Percentiles rank a stretch among this genome's conserved stretches.
Conservation (phyloP, 2,797 vertebrate genomes). For the Protosalanx chinensis region DNA sequence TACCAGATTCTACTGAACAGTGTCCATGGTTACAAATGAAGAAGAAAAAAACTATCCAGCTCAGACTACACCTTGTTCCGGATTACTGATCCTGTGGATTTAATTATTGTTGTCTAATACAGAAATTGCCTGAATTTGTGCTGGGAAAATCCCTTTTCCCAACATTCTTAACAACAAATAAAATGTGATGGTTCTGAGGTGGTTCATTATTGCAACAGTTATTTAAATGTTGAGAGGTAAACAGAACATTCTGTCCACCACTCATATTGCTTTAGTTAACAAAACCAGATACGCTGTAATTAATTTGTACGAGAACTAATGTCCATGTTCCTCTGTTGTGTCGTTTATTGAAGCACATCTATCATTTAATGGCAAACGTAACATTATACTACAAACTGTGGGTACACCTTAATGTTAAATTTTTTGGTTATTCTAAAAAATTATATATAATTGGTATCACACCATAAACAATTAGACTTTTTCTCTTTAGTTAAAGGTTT, state of each 20-base stretch:
- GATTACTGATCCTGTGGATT: not conserved
- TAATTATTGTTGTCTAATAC: not conserved
- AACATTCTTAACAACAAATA: not conserved
- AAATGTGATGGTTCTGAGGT: slow-evolving; percentile 1
- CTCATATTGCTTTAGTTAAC: slow-evolving; percentile 14
- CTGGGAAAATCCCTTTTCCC: not conserved
- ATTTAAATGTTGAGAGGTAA: slow-evolving; percentile 14
- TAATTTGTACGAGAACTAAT: not conserved
- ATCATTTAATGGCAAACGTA: not conserved
- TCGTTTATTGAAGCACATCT: slow-evolving; percentile 6
- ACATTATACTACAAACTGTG: not conserved
- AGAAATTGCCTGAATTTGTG: not conserved
- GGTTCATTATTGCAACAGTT: slow-evolving; percentile 22
- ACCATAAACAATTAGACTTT: slow-evolving; percentile 12
- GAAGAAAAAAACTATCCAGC: too few species aligned
- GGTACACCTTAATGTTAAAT: not conserved
- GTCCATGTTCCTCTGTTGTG: not conserved
- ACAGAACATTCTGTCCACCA: slow-evolving; percentile 11
- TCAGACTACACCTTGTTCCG: not conserved
- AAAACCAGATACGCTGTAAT: slow-evolving; percentile 1
- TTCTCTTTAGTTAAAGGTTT: not conserved
- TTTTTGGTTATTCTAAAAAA: slow-evolving; percentile 22
- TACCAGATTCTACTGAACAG: slow-evolving; percentile 1
- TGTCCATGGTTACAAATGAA: not conserved
- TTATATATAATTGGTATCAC: slow-evolving; percentile 8